A percentile compares a stretch with the other conserved stretches of the same genome.
Evolutionary conservation across 2,888 invertebrate species (phyloP).

Genomic region (Chamaedrilus cognettii): DNA sequence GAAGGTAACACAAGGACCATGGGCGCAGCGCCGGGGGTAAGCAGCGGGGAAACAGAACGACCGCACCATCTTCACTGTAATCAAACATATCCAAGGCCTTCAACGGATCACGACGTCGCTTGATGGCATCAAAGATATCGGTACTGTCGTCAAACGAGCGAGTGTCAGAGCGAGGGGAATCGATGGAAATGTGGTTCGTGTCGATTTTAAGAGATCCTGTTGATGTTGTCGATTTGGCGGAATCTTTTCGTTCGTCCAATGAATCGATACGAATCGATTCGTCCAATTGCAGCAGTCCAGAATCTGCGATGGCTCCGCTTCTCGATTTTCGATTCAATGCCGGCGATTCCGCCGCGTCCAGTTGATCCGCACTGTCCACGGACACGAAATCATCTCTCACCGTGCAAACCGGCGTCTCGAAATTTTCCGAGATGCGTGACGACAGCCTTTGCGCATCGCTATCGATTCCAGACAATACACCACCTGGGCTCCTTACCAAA

Average conservation of each 20-base stretch:
- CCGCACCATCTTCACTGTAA: neutral
- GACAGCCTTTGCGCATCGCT: neutral
- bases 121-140: too few species aligned
- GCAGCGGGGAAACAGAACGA: neutral
- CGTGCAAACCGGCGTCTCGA: neutral
- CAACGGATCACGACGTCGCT: too few species aligned
- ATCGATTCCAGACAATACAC: neutral
- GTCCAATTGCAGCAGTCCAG: neutral
- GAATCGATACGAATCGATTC: neutral
- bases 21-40: constrained; percentile 54
- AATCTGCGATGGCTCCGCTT: neutral
- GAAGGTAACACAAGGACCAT: constrained; percentile 88
- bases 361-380: neutral
- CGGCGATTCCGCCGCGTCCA: neutral
- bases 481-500: neutral
- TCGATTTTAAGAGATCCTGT: neutral
- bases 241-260: too few species aligned
- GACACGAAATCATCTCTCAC: neutral
- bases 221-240: neutral
- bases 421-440: neutral
- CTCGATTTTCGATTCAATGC: neutral
- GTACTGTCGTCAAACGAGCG: too few species aligned
- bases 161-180: neutral
- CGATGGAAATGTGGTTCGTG: neutral
- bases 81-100: neutral